Conservation (phyloP, 2,888 invertebrate genomes). For the Fragum sueziense region DNA sequence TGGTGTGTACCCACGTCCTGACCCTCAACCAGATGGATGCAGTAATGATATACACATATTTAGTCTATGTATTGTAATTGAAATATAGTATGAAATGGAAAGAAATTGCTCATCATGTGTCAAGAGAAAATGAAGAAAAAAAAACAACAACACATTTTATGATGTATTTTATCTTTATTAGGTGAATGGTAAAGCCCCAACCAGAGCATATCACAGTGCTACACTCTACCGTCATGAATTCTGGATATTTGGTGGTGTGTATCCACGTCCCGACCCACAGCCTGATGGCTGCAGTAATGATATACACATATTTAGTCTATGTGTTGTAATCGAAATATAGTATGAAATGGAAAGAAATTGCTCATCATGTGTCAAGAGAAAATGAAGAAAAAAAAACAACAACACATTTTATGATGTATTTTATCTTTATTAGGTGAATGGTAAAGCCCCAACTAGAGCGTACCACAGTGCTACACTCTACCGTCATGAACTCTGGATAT, state of each 20-base stretch:
- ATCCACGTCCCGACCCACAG: conserved; percentile 79
- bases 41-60: conserved; percentile 81
- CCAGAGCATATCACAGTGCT: conserved; percentile 79
- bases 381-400: no score
- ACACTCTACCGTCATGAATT: conserved; percentile 79
- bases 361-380: no score
- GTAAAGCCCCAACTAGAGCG: conserved; percentile 79
- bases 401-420: no score
- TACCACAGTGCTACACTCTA: conserved; percentile 80
- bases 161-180: conserved; percentile 45
- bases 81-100: no score
- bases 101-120: no score
- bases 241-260: conserved; percentile 81
- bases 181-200: conserved; percentile 79
- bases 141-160: no score
- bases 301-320: conserved; percentile 80
- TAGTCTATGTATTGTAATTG: no score
- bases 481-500: conserved; percentile 81
- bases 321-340: no score
- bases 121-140: no score
- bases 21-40: conserved; percentile 81
- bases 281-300: conserved; percentile 81
- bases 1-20: conserved; percentile 79
- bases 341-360: no score
- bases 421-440: no score